Evolutionary conservation across 2,888 invertebrate genomes (phyloP).

Genomic region (Trichogramma evanescens): DNA sequence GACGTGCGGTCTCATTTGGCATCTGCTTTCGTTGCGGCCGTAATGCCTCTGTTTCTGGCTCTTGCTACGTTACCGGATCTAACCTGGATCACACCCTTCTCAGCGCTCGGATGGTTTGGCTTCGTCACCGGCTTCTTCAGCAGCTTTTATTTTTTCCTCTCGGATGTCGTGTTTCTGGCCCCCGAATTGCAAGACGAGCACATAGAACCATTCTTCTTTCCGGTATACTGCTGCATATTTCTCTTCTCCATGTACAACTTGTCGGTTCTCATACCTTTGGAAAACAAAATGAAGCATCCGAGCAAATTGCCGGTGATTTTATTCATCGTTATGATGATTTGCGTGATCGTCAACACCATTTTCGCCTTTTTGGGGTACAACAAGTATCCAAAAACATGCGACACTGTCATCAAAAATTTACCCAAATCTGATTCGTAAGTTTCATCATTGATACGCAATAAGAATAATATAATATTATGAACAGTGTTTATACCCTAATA

Average conservation of each 20-base stretch:
- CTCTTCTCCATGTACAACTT: conserved; percentile 96
- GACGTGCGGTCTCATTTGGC: too few species aligned
- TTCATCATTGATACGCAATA: conserved; percentile 48
- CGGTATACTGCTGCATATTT: conserved; percentile 59
- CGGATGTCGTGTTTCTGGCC: conserved; percentile 46
- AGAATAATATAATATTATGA: conserved; percentile 46
- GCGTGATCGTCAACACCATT: conserved; percentile 67
- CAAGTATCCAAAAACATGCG: conserved; percentile 65
- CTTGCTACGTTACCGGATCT: conserved; percentile 68
- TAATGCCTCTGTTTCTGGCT: conserved; percentile 55
- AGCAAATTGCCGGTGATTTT: conserved; percentile 74
- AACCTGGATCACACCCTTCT: conserved; percentile 78
- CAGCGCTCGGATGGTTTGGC: conserved; percentile 74
- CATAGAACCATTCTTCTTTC: conserved; percentile 38
- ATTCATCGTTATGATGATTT: conserved; percentile 73
- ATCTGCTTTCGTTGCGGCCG: too few species aligned
- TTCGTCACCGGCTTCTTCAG: conserved; percentile 70
- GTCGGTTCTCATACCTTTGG: conserved; percentile 82
- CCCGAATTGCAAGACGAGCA: conserved; percentile 27
- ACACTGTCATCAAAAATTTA: conserved; percentile 79
- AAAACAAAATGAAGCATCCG: conserved; percentile 84
- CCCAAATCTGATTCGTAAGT: conserved; percentile 42
- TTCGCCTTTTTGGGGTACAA: conserved; percentile 90
- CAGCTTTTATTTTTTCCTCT: conserved; percentile 74
- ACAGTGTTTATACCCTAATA: neutral